phyloP scores from a whole-genome alignment of 1,140 invertebrate species.

The Physella acuta region DNA sequence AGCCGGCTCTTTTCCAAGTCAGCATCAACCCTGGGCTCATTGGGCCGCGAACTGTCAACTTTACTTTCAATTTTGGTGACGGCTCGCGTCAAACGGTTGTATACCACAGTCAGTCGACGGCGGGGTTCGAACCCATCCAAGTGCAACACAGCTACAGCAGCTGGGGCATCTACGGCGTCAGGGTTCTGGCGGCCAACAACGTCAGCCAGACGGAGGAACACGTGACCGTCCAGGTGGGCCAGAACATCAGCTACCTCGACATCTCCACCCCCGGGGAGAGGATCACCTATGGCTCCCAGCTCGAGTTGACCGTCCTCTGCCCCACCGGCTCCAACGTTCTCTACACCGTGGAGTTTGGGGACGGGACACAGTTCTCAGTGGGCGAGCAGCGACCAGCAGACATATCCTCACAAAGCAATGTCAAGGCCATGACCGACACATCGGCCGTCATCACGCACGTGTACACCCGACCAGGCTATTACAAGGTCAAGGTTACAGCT shows the following conservation, averaged over 20 bases:
- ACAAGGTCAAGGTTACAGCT: constrained; percentile 37
- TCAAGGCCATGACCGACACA: constrained; percentile 12
- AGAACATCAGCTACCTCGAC: constrained; percentile 54
- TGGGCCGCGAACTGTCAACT: constrained; percentile 35
- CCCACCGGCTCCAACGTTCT: constrained; percentile 48
- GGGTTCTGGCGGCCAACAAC: constrained; percentile 46
- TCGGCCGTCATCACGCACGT: constrained; percentile 39
- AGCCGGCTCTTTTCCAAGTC: constrained; percentile 34
- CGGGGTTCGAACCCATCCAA: constrained; percentile 29
- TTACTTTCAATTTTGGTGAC: constrained; percentile 42
- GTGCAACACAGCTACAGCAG: constrained; percentile 42
- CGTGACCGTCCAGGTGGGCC: constrained; percentile 45
- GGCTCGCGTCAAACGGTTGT: constrained; percentile 24
- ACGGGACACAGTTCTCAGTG: constrained; percentile 37
- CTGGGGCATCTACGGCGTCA: constrained; percentile 53
- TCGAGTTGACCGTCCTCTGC: constrained; percentile 36
- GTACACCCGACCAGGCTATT: constrained; percentile 39
- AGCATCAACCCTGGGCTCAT: constrained; percentile 45
- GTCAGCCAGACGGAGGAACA: constrained; percentile 33
- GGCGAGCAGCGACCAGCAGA: constrained; percentile 14
- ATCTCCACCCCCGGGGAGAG: constrained; percentile 38
- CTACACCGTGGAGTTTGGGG: constrained; percentile 48
- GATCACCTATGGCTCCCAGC: constrained; percentile 29
- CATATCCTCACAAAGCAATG: constrained; percentile 3
- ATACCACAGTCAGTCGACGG: constrained; percentile 29